Percentiles rank a stretch among this genome's conserved stretches.
phyloP scores from a whole-genome alignment of 2,113 vertebrate species.

The Alouatta palliata region DNA sequence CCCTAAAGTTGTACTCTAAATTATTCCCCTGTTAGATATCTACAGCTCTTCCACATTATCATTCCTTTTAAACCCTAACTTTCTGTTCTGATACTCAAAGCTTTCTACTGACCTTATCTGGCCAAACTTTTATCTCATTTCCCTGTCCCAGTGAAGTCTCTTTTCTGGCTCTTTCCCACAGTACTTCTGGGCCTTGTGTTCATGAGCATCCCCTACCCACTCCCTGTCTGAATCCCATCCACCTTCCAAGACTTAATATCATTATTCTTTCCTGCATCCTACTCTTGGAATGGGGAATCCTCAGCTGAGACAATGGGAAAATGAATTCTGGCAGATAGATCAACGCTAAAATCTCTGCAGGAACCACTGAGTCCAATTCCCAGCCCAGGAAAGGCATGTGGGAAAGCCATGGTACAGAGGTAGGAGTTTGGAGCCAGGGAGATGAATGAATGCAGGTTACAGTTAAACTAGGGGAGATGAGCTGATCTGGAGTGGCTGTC shows the following conservation, averaged over 20 bases:
- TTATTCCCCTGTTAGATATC: not conserved
- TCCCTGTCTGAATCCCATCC: not conserved
- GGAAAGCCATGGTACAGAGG: not conserved
- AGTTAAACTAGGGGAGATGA: not conserved
- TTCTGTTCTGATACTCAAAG: constrained; percentile 10
- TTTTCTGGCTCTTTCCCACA: not conserved
- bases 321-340: not conserved
- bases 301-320: constrained; percentile 11
- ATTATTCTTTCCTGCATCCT: not conserved
- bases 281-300: not conserved
- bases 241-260: not conserved
- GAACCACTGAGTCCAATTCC: not conserved
- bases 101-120: not conserved
- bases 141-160: not conserved
- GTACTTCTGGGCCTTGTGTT: not conserved
- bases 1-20: constrained; percentile 19
- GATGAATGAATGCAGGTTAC: not conserved
- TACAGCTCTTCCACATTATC: constrained; percentile 13
- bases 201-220: not conserved
- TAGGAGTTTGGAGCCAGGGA: not conserved
- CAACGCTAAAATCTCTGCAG: not conserved
- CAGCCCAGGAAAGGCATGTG: not conserved
- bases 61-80: not conserved
- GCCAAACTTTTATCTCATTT: not conserved
- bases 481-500: not conserved